Evolutionary conservation across 2,888 invertebrate species (phyloP).

Genomic region (Drosophila diplacantha): DNA sequence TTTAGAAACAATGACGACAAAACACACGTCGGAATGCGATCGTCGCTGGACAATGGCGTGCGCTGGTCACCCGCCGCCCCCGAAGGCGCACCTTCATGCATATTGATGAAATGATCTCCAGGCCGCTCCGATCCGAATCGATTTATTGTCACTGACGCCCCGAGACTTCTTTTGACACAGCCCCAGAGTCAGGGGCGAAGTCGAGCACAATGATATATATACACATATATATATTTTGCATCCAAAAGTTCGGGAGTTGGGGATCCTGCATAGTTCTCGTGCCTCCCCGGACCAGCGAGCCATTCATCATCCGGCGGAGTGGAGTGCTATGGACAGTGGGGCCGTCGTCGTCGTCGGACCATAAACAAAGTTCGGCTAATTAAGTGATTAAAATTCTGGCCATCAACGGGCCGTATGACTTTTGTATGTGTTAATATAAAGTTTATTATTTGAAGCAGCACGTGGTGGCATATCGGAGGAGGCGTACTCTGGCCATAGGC

Average conservation of each 20-base stretch:
- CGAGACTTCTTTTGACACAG: conserved; percentile 45
- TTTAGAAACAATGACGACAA: conserved; percentile 70
- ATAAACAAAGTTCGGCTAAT: conserved; percentile 61
- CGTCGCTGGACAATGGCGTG: conserved; percentile 65
- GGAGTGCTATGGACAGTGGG: conserved; percentile 21
- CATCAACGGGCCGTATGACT: conserved; percentile 74
- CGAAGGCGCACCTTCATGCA: conserved; percentile 62
- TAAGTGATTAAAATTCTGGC: conserved; percentile 77
- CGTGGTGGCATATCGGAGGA: conserved; percentile 67
- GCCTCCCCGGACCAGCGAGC: conserved; percentile 1
- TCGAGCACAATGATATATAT: conserved; percentile 45
- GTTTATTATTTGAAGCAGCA: conserved; percentile 78
- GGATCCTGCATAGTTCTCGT: conserved; percentile 33
- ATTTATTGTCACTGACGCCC: conserved; percentile 32
- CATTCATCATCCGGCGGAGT: conserved; percentile 33
- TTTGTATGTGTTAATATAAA: conserved; percentile 78
- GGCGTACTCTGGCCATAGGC: conserved; percentile 34
- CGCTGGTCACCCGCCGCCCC: conserved; percentile 45
- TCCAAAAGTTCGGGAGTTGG: conserved; percentile 1
- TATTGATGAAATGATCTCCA: conserved; percentile 60
- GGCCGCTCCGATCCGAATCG: conserved; percentile 32
- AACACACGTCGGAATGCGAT: conserved; percentile 68
- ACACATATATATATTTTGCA: conserved; percentile 32
- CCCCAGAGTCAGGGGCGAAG: conserved; percentile 34
- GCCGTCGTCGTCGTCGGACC: conserved; percentile 19